phyloP scores from a whole-genome alignment of 2,797 vertebrate genomes.

The Chrysocyon brachyurus region DNA sequence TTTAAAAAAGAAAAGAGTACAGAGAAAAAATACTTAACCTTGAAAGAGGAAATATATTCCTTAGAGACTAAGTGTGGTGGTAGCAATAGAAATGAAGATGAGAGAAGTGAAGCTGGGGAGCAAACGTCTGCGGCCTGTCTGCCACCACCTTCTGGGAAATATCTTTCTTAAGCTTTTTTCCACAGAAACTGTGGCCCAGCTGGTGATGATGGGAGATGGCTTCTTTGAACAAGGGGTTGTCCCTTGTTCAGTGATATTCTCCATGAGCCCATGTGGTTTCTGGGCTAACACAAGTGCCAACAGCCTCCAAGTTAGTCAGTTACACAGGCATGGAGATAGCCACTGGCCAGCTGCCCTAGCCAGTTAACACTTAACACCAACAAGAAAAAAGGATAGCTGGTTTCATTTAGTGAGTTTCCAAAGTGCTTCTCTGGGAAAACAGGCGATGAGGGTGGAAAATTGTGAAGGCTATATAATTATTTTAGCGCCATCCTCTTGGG shows the following conservation, averaged over 20 bases:
- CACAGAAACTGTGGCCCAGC: not conserved
- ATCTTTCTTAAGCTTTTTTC: not conserved
- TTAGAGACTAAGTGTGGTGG: not conserved
- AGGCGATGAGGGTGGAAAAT: not conserved
- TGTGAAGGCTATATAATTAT: not conserved
- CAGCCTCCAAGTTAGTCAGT: not conserved
- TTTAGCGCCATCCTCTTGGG: not conserved
- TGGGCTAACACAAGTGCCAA: not conserved
- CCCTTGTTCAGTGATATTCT: not conserved
- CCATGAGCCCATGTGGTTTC: not conserved
- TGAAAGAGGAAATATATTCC: not conserved
- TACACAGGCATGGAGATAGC: not conserved
- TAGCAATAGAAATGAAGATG: not conserved
- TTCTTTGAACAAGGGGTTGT: not conserved
- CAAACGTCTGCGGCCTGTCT: not conserved
- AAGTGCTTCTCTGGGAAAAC: not conserved
- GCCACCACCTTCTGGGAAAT: not conserved
- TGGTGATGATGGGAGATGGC: not conserved
- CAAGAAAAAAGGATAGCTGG: not conserved
- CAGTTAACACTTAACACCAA: not conserved
- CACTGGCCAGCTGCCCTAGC: not conserved
- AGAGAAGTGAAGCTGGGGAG: not conserved
- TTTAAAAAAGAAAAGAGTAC: not conserved
- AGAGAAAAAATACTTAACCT: not conserved
- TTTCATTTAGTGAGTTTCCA: not conserved